A percentile compares a stretch with the other conserved stretches of the same genome.
Conservation (phyloP, 2,797 vertebrate genomes). For the Sphenodon punctatus region DNA sequence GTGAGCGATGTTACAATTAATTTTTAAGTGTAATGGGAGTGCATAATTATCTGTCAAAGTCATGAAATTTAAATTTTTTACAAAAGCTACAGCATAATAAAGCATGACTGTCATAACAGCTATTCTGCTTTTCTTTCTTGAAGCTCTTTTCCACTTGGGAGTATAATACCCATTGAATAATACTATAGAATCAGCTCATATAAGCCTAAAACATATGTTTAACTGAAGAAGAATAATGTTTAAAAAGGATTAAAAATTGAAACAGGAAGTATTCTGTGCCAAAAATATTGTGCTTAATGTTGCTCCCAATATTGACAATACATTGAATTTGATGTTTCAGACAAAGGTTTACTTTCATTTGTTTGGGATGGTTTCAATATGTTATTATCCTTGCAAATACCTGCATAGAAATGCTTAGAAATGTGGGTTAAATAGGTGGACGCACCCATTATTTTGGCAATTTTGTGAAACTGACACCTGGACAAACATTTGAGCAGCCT, state of each 20-base stretch:
- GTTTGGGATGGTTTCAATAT: constrained; percentile 62
- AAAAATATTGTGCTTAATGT: constrained; percentile 44
- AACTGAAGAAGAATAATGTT: constrained; percentile 60
- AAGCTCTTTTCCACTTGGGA: constrained; percentile 55
- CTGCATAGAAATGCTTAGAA: constrained; percentile 67
- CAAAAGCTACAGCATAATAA: constrained; percentile 40
- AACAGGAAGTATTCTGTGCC: constrained; percentile 60
- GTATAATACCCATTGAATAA: constrained; percentile 48
- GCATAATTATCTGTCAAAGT: constrained; percentile 59
- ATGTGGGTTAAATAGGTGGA: constrained; percentile 72
- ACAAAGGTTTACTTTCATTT: constrained; percentile 72
- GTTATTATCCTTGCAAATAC: constrained; percentile 72
- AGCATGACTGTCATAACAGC: constrained; percentile 38
- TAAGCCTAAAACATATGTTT: constrained; percentile 65
- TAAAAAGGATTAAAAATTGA: constrained; percentile 67
- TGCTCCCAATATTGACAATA: constrained; percentile 12
- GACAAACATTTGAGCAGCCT: constrained; percentile 84
- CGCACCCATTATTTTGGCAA: constrained; percentile 78
- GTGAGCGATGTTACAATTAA: constrained; percentile 50
- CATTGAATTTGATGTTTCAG: constrained; percentile 61
- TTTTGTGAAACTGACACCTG: constrained; percentile 84
- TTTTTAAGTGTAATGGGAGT: constrained; percentile 41
- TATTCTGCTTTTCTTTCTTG: constrained; percentile 18
- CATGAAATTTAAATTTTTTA: constrained; percentile 9
- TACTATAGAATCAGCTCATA: constrained; percentile 47